These are phyloP conservation scores for Cyanocitta stelleri DNA, from an alignment of 2,113 vertebrate genomes.

Conservation along the genomic window DNA sequence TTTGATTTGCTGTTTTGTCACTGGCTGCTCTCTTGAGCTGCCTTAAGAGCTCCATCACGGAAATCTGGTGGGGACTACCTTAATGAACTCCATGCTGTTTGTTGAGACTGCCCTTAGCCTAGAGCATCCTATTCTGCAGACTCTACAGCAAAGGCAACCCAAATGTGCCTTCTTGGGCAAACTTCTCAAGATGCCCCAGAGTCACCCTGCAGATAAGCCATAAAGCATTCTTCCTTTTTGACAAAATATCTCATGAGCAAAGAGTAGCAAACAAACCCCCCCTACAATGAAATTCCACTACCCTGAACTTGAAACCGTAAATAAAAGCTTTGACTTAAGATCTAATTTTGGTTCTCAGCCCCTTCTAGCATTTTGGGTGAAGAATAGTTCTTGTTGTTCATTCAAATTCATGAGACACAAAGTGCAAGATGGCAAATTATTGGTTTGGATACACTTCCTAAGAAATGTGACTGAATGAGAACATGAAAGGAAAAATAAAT, in stretches of 20 bases:
- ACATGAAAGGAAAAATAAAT: neutral
- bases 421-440: neutral
- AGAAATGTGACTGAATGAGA: neutral
- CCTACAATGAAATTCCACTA: neutral
- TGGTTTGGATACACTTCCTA: neutral
- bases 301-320: neutral
- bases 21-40: neutral
- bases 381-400: neutral
- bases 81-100: neutral
- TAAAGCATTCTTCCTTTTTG: neutral
- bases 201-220: neutral
- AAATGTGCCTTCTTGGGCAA: neutral
- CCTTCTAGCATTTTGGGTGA: neutral
- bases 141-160: neutral
- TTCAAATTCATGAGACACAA: neutral
- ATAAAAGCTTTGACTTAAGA: constrained; percentile 5
- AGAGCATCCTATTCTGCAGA: neutral
- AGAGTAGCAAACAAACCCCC: neutral
- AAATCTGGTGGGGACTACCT: neutral
- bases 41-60: neutral
- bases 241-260: neutral
- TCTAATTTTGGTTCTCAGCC: constrained; percentile 15
- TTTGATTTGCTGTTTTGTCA: neutral
- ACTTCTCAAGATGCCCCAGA: neutral
- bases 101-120: neutral